These are phyloP conservation scores for Theropithecus gelada DNA, from an alignment of 2,113 vertebrate genomes.

Conservation along the genomic window DNA sequence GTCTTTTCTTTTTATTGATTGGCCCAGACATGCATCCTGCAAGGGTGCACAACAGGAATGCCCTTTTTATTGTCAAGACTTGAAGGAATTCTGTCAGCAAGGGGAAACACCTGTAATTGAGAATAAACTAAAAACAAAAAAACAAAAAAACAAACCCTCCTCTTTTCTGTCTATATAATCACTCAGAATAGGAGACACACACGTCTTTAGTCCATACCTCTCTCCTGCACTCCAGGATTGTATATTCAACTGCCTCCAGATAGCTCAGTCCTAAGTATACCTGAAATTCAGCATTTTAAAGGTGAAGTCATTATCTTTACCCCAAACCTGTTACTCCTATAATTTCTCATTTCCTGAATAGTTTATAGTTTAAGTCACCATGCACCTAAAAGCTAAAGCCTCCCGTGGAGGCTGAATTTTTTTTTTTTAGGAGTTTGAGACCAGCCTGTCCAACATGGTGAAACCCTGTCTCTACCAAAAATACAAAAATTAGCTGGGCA, in stretches of 20 bases:
- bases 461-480: too few species aligned
- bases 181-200: neutral
- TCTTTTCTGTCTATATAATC: neutral
- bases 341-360: constrained; percentile 11
- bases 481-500: too few species aligned
- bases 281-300: constrained; percentile 28
- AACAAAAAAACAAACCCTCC: neutral
- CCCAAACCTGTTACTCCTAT: neutral
- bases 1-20: constrained; percentile 46
- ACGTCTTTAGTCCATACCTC: neutral
- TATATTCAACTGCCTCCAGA: neutral
- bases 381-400: neutral
- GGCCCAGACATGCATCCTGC: constrained; percentile 45
- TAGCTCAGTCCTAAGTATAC: neutral
- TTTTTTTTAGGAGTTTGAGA: too few species aligned
- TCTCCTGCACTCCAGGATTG: neutral
- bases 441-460: too few species aligned
- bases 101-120: constrained; percentile 52
- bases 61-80: constrained; percentile 44
- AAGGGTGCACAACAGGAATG: constrained; percentile 34
- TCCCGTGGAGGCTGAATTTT: neutral
- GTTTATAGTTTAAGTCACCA: neutral
- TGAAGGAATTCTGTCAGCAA: constrained; percentile 24
- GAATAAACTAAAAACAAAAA: neutral
- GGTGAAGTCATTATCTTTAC: constrained; percentile 10